Evolutionary conservation across 1,140 invertebrate genomes (phyloP).

Genomic region (Scylla paramamosain): DNA sequence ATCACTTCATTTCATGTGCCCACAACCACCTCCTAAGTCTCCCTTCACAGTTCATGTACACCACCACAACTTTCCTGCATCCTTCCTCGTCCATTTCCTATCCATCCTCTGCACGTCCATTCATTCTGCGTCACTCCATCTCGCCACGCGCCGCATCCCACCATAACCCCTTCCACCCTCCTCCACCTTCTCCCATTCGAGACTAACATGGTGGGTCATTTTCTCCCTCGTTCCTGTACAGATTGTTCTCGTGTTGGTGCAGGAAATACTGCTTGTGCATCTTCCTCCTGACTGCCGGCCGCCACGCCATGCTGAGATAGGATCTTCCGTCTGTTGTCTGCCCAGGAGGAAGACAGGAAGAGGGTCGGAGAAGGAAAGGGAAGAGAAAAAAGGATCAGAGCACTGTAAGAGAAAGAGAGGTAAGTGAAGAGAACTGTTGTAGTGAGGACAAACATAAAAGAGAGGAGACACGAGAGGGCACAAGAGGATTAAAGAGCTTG

Average conservation of each 20-base stretch:
- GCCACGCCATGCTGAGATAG: slow-evolving; percentile 9
- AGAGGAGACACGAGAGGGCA: not conserved
- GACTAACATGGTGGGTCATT: not conserved
- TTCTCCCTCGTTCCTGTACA: not conserved
- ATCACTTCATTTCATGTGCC: too few species aligned
- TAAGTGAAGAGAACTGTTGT: slow-evolving; percentile 13
- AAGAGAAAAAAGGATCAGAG: slow-evolving; percentile 1
- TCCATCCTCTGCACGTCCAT: too few species aligned
- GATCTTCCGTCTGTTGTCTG: slow-evolving; percentile 20
- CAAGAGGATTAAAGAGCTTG: not conserved
- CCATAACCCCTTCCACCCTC: not conserved
- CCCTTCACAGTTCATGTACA: too few species aligned
- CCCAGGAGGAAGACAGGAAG: not conserved
- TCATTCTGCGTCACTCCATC: too few species aligned
- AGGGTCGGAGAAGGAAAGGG: slow-evolving; percentile 17
- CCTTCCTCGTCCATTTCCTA: too few species aligned
- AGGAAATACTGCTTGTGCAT: slow-evolving; percentile 25
- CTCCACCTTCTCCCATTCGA: not conserved
- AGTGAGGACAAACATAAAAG: not conserved
- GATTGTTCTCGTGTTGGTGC: not conserved
- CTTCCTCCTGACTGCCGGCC: slow-evolving; percentile 8
- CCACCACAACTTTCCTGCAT: too few species aligned
- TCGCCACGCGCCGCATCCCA: too few species aligned
- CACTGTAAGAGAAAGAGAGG: not conserved
- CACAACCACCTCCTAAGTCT: too few species aligned